phyloP scores from a whole-genome alignment of 2,888 invertebrate species.

The Girardia tigrina region DNA sequence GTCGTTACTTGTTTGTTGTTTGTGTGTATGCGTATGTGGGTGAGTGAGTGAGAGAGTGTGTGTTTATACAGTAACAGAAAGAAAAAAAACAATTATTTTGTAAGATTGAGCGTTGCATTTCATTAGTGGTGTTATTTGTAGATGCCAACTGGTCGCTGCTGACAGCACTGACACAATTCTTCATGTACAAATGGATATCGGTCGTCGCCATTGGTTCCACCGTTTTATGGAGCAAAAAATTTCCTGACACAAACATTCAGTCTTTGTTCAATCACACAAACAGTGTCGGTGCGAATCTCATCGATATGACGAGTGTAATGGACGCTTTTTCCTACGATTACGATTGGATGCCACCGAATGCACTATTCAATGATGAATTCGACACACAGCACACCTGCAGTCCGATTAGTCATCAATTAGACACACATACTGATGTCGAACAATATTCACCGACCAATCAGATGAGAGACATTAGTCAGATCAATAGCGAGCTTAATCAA shows the following conservation, averaged over 20 bases:
- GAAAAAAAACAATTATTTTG: no score
- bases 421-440: neutral
- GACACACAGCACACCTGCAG: neutral
- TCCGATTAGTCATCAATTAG: neutral
- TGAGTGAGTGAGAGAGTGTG: neutral
- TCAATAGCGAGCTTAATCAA: slow-evolving; percentile 17
- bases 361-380: neutral
- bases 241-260: neutral
- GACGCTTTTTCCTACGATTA: neutral
- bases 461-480: neutral
- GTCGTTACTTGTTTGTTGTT: no score
- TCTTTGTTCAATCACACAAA: neutral
- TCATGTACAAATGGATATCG: neutral
- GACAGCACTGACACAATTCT: no score
- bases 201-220: neutral
- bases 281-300: neutral
- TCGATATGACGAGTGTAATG: neutral
- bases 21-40: no score
- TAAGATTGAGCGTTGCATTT: no score
- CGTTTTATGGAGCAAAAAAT: neutral
- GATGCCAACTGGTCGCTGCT: no score
- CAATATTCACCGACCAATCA: neutral
- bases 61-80: neutral
- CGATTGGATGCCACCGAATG: slow-evolving; percentile 9
- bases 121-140: no score